phyloP scores from a whole-genome alignment of 1,140 invertebrate genomes.

The Drosophila sucinea region DNA sequence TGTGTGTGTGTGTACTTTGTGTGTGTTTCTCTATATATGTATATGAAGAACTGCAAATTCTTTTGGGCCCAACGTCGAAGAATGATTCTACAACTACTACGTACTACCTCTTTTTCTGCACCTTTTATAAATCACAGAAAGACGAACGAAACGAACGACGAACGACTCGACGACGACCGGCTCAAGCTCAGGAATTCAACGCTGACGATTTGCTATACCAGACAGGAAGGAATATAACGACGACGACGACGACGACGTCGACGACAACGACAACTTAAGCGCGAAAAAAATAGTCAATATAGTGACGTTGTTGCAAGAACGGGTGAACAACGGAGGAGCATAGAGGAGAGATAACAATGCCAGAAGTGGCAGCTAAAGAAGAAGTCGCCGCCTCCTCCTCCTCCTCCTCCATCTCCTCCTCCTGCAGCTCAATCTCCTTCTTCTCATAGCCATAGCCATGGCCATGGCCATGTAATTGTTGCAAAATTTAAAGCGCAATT shows the following conservation, averaged over 20 bases:
- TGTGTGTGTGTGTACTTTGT: constrained; percentile 22
- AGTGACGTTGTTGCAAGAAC: constrained; percentile 22
- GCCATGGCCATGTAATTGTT: constrained; percentile 76
- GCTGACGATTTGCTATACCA: constrained; percentile 63
- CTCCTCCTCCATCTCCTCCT: constrained; percentile 17
- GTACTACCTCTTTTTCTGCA: constrained; percentile 50
- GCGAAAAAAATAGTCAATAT: constrained; percentile 76
- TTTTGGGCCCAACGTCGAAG: constrained; percentile 73
- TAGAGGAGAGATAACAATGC: constrained; percentile 68
- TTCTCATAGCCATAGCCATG: constrained; percentile 31
- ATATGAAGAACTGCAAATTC: constrained; percentile 68
- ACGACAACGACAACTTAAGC: constrained; percentile 78
- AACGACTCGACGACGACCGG: constrained; percentile 33
- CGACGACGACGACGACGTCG: constrained; percentile 57
- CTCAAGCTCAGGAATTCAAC: constrained; percentile 57
- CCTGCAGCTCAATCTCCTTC: background rate
- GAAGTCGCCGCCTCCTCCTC: background rate
- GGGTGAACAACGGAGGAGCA: background rate
- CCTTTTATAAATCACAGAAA: constrained; percentile 79
- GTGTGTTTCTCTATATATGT: constrained; percentile 19
- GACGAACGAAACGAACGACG: constrained; percentile 59
- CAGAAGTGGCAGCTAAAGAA: constrained; percentile 44
- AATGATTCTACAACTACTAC: constrained; percentile 63
- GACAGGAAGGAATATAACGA: constrained; percentile 80
- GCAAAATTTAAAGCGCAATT: constrained; percentile 82